phyloP scores from a whole-genome alignment of 2,113 vertebrate genomes.

The Rhinichthys klamathensis region DNA sequence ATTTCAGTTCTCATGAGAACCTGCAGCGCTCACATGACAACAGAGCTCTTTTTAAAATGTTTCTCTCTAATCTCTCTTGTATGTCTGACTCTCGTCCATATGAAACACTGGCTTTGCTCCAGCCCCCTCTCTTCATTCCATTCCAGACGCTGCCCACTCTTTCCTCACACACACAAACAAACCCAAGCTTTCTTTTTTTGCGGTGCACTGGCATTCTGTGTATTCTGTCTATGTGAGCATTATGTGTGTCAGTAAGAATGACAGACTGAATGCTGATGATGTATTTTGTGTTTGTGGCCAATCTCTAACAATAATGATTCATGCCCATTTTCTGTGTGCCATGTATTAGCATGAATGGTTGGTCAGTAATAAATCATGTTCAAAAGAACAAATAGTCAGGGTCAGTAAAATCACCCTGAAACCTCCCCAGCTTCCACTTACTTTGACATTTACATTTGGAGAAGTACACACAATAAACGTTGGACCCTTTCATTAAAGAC shows the following conservation, averaged over 20 bases:
- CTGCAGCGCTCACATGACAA: conserved; percentile 10
- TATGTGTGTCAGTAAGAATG: not conserved
- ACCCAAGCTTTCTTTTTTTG: conserved; percentile 23
- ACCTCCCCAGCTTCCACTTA: not conserved
- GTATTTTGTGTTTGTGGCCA: not conserved
- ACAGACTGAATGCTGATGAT: not conserved
- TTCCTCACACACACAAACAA: conserved; percentile 16
- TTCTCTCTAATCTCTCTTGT: conserved; percentile 27
- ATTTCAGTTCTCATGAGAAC: conserved; percentile 33
- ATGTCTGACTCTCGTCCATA: not conserved
- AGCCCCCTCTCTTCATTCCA: conserved; percentile 27
- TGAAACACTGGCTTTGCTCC: conserved; percentile 23
- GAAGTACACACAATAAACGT: not conserved
- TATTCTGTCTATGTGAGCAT: conserved; percentile 11
- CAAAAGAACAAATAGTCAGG: not conserved
- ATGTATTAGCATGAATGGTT: not conserved
- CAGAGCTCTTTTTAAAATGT: not conserved
- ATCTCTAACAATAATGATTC: not conserved
- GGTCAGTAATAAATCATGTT: not conserved
- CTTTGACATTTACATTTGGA: not conserved
- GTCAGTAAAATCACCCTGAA: not conserved
- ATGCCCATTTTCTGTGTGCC: not conserved
- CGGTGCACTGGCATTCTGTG: not conserved
- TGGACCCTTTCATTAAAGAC: not conserved
- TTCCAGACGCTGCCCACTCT: conserved; percentile 34